Percentiles rank a stretch among this genome's conserved stretches.
phyloP scores from a whole-genome alignment of 2,797 vertebrate species.

The Varecia variegata region DNA sequence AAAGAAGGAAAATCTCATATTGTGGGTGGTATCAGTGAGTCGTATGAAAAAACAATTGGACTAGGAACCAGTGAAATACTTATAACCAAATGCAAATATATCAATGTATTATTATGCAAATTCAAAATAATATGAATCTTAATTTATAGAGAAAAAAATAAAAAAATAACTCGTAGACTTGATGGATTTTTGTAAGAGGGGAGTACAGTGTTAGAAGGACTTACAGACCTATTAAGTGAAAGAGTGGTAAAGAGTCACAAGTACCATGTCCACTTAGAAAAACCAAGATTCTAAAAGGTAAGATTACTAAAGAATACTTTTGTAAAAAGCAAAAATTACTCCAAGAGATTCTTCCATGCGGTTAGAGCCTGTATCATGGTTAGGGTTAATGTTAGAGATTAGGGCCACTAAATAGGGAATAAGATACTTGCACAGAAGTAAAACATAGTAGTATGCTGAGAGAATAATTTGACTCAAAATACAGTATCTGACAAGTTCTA shows the following conservation, averaged over 20 bases:
- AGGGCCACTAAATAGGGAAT: not conserved
- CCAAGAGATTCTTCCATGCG: not conserved
- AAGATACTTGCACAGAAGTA: not conserved
- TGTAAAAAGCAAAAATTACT: not conserved
- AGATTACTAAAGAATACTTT: not conserved
- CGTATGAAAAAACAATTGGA: not conserved
- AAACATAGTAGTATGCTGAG: not conserved
- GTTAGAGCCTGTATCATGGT: not conserved
- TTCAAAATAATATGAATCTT: not conserved
- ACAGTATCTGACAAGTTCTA: not conserved
- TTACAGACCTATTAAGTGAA: not conserved
- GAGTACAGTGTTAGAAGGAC: not conserved
- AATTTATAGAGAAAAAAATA: not conserved
- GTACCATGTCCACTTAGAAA: not conserved
- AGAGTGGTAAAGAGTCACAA: not conserved
- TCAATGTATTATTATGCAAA: not conserved
- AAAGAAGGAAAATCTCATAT: constrained; percentile 13
- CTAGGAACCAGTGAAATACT: not conserved
- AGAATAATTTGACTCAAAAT: constrained; percentile 6
- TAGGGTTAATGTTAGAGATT: not conserved
- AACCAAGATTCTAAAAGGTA: not conserved
- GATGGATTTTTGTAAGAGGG: not conserved
- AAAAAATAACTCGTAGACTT: not conserved
- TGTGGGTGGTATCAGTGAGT: not conserved
- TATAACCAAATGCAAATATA: not conserved